Base-by-base conservation (phyloP, 2,113 vertebrate species). In the Amazona vittata region DNA sequence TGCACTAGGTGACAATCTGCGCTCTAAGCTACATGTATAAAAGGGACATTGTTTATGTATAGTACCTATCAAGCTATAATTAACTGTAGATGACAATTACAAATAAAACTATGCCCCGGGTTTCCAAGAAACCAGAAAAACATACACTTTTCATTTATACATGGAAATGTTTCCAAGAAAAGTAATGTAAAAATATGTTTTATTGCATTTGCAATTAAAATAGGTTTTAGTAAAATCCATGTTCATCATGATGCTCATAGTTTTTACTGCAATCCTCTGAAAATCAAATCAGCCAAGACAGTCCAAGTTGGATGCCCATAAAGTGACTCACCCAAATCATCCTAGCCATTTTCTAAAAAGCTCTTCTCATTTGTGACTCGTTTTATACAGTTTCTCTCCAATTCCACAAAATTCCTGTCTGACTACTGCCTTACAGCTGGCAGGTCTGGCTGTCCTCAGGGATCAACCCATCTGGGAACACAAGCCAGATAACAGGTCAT, bases 71-170 rank as follows among this genome's bases (percentile, higher is more conserved):
- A 88, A 95, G 92, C 95, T 98, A 97, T 97, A 98, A 98, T 98
- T 98, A 98, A 97, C 96, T 60, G 59, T 85, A 93, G 84, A 97
- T 97, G 97, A 97, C 97, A 98, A 98, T 98, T 97, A 97, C 97
- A 98, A 98, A 97, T 97, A 96, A 97, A 96, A 95, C 93, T 86
- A 75, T 83, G 91, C 96, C 93, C 86, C 31, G 90, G 97, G 98
- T 98, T 98, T 98, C 98, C 97, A 98, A 98, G 98, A 98, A 98
- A 98, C 97, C 97, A 98, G 96, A 97, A 96, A 98, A 92, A 96
- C 70, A 95, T 91, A 97, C 91, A 94, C 89, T 97, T 96, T 96
- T 97, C 84, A 93, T 97, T 95, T 97, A 96, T 93, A 96, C 89
- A 44, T 6, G 93, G 97, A 98, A 97, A 96, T 90, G 95, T 74